Evolutionary conservation across 64 coral and sea anemone genomes (phyloP).

Genomic region (Actinia equina): DNA sequence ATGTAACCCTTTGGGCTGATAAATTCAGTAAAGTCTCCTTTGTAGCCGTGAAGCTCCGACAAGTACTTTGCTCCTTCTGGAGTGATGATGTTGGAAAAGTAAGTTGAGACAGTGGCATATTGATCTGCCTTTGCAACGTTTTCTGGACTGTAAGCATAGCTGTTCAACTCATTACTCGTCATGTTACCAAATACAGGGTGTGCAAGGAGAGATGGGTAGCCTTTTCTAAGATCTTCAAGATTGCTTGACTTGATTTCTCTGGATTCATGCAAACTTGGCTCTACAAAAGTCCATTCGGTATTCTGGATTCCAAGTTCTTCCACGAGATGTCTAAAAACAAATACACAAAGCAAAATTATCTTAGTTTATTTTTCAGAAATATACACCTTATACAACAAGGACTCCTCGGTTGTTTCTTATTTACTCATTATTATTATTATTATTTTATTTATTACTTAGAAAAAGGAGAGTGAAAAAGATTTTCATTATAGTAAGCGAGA

Average conservation of each 20-base stretch:
- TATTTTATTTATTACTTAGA: no score
- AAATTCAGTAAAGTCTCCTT: constrained; percentile 73
- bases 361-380: not conserved
- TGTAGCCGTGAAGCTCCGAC: constrained; percentile 57
- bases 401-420: no score
- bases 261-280: constrained; percentile 58
- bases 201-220: constrained; percentile 43
- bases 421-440: no score
- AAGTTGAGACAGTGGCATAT: constrained; percentile 56
- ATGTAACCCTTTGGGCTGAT: constrained; percentile 62
- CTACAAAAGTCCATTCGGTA: constrained; percentile 53
- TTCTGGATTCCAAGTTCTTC: constrained; percentile 47
- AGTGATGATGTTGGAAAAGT: constrained; percentile 59
- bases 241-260: constrained; percentile 59
- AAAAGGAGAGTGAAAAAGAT: no score
- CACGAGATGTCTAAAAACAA: constrained; percentile 36
- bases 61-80: constrained; percentile 66
- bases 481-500: no score
- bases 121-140: constrained; percentile 24
- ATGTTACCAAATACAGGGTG: constrained; percentile 60
- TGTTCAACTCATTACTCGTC: constrained; percentile 48
- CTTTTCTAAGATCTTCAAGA: constrained; percentile 46
- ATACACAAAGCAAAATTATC: no score
- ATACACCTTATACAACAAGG: not conserved
- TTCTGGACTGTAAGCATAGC: constrained; percentile 59